Conservation (phyloP, 2,797 vertebrate species). For the Acipenser oxyrinchus region DNA sequence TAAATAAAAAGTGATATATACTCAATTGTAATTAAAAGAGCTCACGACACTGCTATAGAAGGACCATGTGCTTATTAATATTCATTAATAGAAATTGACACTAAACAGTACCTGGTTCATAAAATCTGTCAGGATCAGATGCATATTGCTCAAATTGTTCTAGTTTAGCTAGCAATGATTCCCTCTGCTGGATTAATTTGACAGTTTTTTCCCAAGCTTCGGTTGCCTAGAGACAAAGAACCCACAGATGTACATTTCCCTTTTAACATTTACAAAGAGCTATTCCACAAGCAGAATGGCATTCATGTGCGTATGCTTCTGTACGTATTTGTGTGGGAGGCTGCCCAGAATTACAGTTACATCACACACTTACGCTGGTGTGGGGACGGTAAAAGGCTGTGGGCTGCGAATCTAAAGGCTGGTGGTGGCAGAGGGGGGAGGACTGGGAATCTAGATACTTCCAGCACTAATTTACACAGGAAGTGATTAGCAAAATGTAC, state of each 20-base stretch:
- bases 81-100: too few relatives aligned
- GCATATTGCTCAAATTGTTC: conserved; percentile 54
- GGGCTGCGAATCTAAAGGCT: not conserved
- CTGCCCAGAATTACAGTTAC: not conserved
- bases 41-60: too few relatives aligned
- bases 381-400: not conserved
- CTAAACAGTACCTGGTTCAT: conserved; percentile 31
- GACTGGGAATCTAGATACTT: not conserved
- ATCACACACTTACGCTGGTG: not conserved
- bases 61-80: too few relatives aligned
- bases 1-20: too few relatives aligned
- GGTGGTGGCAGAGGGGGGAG: not conserved
- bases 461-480: not conserved
- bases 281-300: too few relatives aligned
- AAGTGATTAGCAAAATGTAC: not conserved
- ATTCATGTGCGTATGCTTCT: not conserved
- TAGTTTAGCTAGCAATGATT: conserved; percentile 43
- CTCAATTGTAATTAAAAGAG: too few relatives aligned
- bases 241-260: not conserved
- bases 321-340: not conserved
- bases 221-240: conserved; percentile 25
- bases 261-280: not conserved
- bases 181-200: conserved; percentile 49
- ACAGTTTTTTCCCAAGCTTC: conserved; percentile 49
- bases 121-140: conserved; percentile 64